phyloP scores from a whole-genome alignment of 1,140 invertebrate species.

The Apocrypta bakeri region DNA sequence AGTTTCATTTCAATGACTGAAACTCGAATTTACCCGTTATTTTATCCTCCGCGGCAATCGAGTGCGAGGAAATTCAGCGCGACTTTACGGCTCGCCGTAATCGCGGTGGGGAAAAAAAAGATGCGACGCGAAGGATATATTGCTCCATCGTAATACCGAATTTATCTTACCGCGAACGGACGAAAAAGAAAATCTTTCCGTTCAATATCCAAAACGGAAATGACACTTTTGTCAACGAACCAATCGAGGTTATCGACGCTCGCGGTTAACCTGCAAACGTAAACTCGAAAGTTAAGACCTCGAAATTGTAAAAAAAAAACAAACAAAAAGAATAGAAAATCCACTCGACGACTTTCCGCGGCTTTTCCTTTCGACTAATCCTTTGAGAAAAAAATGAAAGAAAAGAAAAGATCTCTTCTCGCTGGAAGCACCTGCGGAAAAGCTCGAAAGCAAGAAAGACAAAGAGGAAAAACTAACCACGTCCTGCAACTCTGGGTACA shows the following conservation, averaged over 20 bases:
- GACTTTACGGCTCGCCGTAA: neutral
- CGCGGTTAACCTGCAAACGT: neutral
- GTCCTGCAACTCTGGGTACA: conserved; percentile 11
- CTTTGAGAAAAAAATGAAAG: neutral
- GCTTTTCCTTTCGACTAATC: no score
- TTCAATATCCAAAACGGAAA: no score
- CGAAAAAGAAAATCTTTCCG: no score
- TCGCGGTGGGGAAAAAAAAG: neutral
- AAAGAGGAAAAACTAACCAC: conserved; percentile 28
- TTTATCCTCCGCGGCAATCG: neutral
- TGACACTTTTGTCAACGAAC: no score
- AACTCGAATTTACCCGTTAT: neutral
- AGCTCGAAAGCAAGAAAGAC: neutral
- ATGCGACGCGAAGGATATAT: no score
- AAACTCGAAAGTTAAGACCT: no score
- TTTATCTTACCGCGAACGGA: no score
- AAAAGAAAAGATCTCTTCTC: neutral
- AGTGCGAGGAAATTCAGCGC: neutral
- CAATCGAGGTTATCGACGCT: neutral
- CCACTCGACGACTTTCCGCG: no score
- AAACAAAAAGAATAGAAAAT: neutral
- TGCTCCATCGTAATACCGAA: no score
- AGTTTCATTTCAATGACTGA: neutral
- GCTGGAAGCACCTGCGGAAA: neutral
- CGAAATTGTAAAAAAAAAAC: no score